Conservation (phyloP, 1,140 invertebrate species). For the Arion vulgaris region DNA sequence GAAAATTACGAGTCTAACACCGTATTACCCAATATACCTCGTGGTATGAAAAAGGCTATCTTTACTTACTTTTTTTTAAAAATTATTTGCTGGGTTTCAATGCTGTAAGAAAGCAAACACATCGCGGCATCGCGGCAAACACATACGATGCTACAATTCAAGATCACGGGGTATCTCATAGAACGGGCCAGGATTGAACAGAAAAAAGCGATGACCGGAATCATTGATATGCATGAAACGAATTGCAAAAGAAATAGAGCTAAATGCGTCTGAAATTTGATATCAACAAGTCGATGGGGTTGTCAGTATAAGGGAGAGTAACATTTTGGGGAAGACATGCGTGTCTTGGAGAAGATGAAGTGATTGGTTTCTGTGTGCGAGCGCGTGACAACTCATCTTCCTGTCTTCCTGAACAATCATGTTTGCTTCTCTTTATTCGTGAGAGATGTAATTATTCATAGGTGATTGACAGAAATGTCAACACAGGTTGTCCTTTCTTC, state of each 20-base stretch:
- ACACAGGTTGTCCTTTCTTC: not conserved
- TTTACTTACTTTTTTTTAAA: no score
- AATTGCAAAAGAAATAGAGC: not conserved
- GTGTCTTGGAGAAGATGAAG: not conserved
- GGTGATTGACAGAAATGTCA: not conserved
- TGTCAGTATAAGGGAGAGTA: not conserved
- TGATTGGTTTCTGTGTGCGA: not conserved
- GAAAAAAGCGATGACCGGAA: not conserved
- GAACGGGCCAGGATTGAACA: not conserved
- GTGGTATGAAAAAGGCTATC: no score
- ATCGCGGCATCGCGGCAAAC: no score
- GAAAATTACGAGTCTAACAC: no score
- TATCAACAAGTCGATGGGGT: not conserved
- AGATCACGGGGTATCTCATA: not conserved
- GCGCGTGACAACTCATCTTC: not conserved
- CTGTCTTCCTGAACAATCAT: not conserved
- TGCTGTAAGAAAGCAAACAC: no score
- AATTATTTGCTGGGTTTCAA: no score
- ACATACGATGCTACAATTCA: not conserved
- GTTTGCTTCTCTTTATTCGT: not conserved
- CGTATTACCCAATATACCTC: no score
- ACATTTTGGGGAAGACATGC: not conserved
- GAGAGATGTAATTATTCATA: not conserved
- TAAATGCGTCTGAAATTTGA: conserved; percentile 8
- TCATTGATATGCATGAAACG: not conserved